phyloP scores from a whole-genome alignment of 92 coral and sea anemone species.

The Paragorgia papillata region DNA sequence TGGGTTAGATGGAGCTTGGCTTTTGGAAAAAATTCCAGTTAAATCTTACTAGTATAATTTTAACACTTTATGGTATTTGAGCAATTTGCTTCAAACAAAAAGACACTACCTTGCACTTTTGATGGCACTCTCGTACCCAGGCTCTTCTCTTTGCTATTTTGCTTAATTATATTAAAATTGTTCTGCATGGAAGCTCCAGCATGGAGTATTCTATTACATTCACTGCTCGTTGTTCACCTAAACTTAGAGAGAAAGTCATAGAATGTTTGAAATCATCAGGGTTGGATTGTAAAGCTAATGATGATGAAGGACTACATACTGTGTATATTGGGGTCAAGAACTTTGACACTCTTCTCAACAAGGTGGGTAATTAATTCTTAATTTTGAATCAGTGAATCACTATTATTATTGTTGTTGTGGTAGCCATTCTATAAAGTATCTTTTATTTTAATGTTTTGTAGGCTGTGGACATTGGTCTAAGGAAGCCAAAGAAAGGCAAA shows the following conservation, averaged over 20 bases:
- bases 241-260: conserved; percentile 68
- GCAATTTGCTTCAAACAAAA: no score
- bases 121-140: no score
- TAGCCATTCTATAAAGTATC: no score
- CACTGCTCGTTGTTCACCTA: conserved; percentile 71
- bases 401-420: not conserved
- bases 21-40: no score
- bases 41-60: no score
- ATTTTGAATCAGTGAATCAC: not conserved
- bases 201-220: conserved; percentile 71
- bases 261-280: conserved; percentile 64
- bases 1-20: no score
- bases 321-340: conserved; percentile 67
- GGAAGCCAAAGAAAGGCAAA: conserved; percentile 63
- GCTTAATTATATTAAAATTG: no score
- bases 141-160: no score
- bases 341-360: conserved; percentile 66
- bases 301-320: conserved; percentile 65
- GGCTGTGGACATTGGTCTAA: conserved; percentile 84
- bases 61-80: no score
- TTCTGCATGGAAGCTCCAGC: no score
- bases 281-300: conserved; percentile 64
- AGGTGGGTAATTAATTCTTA: conserved; percentile 52
- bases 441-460: conserved; percentile 10
- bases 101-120: no score